A percentile compares a stretch with the other conserved stretches of the same genome.
Evolutionary conservation across 2,113 vertebrate species (phyloP).

Genomic region (Tamias sibiricus): DNA sequence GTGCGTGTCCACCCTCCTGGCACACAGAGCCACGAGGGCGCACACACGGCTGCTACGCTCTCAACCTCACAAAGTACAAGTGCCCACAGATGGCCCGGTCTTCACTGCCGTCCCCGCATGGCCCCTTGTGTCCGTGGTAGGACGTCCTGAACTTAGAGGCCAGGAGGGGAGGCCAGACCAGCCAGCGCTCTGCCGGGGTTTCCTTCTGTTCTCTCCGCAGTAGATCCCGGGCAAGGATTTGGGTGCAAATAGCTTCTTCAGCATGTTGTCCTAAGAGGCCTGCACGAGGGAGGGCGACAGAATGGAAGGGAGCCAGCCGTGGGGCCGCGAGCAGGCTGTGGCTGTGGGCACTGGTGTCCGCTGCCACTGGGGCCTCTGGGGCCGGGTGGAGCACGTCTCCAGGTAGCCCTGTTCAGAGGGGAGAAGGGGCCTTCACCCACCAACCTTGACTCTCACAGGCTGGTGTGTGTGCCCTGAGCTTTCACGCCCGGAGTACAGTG

Average conservation of each 20-base stretch:
- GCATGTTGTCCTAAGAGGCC: background rate
- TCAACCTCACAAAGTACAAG: background rate
- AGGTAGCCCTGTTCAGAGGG: background rate
- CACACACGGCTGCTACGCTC: too few species aligned
- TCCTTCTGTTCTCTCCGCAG: background rate
- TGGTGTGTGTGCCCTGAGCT: background rate
- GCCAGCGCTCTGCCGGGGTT: background rate
- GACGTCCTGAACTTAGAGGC: background rate
- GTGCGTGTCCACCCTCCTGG: background rate
- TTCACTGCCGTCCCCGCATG: background rate
- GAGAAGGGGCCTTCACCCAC: background rate
- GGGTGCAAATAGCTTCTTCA: background rate
- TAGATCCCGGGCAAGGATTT: background rate
- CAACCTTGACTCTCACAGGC: background rate
- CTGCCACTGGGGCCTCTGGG: background rate
- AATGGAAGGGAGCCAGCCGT: background rate
- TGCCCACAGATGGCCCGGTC: accelerated
- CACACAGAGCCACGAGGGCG: background rate
- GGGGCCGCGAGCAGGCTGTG: background rate
- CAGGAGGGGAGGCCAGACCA: accelerated
- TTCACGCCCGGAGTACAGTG: accelerated
- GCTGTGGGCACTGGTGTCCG: background rate
- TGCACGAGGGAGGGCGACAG: background rate
- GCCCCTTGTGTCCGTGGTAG: background rate
- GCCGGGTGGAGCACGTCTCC: background rate